phyloP scores from a whole-genome alignment of 2,797 vertebrate genomes.

The Kryptolebias ocellatus region DNA sequence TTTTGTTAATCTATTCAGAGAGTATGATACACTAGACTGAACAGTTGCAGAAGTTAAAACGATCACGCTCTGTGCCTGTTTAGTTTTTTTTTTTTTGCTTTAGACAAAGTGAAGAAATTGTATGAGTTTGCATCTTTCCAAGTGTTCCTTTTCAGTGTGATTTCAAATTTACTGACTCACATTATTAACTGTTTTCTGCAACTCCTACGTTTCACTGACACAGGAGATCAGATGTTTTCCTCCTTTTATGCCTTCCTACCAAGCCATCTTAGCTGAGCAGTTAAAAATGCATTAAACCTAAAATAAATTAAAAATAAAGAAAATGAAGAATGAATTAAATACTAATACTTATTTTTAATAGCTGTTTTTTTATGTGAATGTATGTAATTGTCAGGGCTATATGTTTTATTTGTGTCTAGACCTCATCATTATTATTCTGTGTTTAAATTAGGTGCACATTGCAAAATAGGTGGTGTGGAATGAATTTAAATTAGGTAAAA shows the following conservation, averaged over 20 bases:
- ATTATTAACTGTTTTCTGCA: not conserved
- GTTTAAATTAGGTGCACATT: slow-evolving; percentile 5
- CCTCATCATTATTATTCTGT: not conserved
- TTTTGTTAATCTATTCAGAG: no score
- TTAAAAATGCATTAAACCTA: no score
- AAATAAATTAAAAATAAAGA: not conserved
- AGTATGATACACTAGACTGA: no score
- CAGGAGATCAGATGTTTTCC: not conserved
- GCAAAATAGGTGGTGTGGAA: slow-evolving; percentile 7
- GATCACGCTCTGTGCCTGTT: no score
- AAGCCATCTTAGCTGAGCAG: not conserved
- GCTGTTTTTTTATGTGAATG: slow-evolving; percentile 2
- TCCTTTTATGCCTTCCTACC: not conserved
- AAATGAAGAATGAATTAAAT: not conserved
- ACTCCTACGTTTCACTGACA: not conserved
- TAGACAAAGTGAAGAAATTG: no score
- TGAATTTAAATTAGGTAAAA: slow-evolving; percentile 45
- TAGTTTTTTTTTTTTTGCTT: no score
- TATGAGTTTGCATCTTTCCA: not conserved
- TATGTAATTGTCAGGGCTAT: slow-evolving; percentile 12
- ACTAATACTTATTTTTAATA: not conserved
- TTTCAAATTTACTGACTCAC: no score
- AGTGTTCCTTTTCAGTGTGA: not conserved
- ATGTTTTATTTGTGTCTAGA: slow-evolving; percentile 2
- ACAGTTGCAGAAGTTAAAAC: no score